Evolutionary conservation across 2,888 invertebrate species (phyloP), one percentile per base, ranked within the genome.

Genomic region (Lepidochitona cinerea): DNA sequence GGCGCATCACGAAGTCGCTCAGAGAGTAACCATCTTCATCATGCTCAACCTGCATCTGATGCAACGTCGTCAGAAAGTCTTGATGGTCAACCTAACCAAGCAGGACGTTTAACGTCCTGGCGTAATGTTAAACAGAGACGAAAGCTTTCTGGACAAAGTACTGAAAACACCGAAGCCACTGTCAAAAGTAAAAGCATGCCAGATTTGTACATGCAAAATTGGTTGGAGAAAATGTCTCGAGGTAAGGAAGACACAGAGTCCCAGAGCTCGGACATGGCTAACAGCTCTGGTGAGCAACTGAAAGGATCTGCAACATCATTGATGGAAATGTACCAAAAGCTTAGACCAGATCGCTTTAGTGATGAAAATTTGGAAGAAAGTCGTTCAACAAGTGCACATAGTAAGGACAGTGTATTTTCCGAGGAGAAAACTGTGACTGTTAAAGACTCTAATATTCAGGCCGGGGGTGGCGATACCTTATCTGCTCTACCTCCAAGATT

Each of bases 291-390:
- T 72, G 78, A 78, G 35, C 84, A 85, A 73, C 75, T 85, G 54
- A 85, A 85, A 70, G 85, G 33, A 26, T 66, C 37, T 37, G 35
- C 86, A 0, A 84, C 85, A 0, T 85, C 85, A 49, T 66, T 87
- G 9, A 71, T 87, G 52, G 87, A 87, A 66, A 79, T 87, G 68
- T 87, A 86, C 75, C 87, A 87, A 75, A 76, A 85, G 73, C 80
- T 86, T 75, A 80, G 81, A 75, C 80, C 79, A 54, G 33, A 59
- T 49, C 49, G 49, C 23, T 29, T 59, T 4, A 59, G 59, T 26
- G 59, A 59, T 32, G 29, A 59, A 14, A 59, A 29, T 59, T 32
- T 59, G 18, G 59, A 32, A 23, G 59, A 29, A 23, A 32, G 59
- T 23, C 12, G 29, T 26, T 14, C 26, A 14, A 23, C 26, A 29